Base-by-base conservation (phyloP, 2,113 vertebrate genomes). In the Elgaria multicarinata region DNA sequence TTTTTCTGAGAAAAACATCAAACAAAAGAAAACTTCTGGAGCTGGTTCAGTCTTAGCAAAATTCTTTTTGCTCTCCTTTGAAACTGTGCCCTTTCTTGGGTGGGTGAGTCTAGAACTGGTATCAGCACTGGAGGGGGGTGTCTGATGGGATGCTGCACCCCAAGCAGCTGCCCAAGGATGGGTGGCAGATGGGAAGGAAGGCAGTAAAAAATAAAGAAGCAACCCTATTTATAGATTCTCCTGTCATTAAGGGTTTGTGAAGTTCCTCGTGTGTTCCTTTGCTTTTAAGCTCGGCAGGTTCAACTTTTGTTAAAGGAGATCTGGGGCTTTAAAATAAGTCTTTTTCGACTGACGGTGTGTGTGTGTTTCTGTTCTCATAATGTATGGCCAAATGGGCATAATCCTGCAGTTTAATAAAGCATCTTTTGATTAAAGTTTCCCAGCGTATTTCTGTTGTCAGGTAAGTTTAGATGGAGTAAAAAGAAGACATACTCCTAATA, bases 331-430 rank as follows among this genome's bases (percentile, higher is more conserved):
- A 92, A 92, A 95, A 91, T 90, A 91, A 92, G 18, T 18, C 3
- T 91, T 28, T 0, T 58, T 74, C 4, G 53, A 95, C 76, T 93
- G 91, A 89, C 81, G 82, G n/a, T n/a, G 42, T 85, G 50, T 86
- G 3, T 81, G 6, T 42, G 26, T 92, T 93, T 92, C 62, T 94
- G 79, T 94, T 94, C 91, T 94, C 90, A 69, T 92, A 55, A 88
- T 94, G 93, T 92, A 64, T 46, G 20, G 85, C 85, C 0, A 80
- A 93, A 93, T 36, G 79, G 33, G 3, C 50, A 84, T 82, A 90
- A 93, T 88, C 24, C 42, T 95, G 86, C 64, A 87, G 84, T 90
- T 93, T 93, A 96, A 89, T 95, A 93, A 79, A 95, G n/a, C 78
- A 50, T 88, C 93, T 44, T 53, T 95, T 95, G 93, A 95, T 96